Conservation (phyloP, 2,888 invertebrate species). For the Rhagonycha lutea region DNA sequence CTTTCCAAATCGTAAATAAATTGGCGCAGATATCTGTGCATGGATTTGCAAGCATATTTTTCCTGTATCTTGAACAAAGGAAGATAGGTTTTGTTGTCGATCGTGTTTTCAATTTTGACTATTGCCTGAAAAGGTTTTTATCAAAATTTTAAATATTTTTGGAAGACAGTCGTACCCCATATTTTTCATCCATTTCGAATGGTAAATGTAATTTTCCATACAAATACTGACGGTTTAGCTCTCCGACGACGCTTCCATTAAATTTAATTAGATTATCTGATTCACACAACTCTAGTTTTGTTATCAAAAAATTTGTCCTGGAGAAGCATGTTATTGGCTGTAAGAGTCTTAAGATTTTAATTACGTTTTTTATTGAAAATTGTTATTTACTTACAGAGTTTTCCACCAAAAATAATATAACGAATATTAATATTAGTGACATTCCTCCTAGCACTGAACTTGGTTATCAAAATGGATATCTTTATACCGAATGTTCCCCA, state of each 20-base stretch:
- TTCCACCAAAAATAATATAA: not conserved
- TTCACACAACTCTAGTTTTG: not conserved
- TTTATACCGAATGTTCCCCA: not conserved
- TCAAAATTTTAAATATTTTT: not conserved
- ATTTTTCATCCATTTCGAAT: not conserved
- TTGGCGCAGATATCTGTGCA: not conserved
- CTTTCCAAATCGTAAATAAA: not conserved
- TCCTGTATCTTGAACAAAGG: not conserved
- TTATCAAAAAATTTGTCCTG: not conserved
- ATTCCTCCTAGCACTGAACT: not conserved
- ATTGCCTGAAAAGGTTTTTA: not conserved
- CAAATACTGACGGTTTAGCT: not conserved
- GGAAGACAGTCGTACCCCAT: not conserved
- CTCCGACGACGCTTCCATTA: not conserved
- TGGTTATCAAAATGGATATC: not conserved
- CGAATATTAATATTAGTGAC: not conserved
- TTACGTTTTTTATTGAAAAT: not conserved
- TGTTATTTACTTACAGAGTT: not conserved
- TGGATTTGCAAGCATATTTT: not conserved
- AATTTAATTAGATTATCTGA: not conserved
- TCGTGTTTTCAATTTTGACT: not conserved
- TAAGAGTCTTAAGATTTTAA: not conserved
- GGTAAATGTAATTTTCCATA: not conserved
- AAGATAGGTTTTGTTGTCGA: not conserved
- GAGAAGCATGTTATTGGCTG: not conserved